phyloP scores from a whole-genome alignment of 1,140 invertebrate species.

The Amphibalanus amphitrite region DNA sequence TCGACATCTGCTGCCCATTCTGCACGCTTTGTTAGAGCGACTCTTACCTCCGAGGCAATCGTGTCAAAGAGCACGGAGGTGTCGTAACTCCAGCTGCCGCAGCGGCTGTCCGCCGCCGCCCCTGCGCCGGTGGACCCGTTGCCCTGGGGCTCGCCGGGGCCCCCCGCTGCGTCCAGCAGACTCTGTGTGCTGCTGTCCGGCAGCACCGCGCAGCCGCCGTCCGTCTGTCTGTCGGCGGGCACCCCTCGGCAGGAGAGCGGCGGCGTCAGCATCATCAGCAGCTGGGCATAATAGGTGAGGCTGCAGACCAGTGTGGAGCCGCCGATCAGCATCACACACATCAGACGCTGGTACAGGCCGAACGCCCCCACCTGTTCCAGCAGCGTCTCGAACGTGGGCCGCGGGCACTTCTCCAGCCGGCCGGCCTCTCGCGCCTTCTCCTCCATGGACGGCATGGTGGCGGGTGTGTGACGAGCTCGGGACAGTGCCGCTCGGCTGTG shows the following conservation, averaged over 20 bases:
- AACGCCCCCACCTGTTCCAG: conserved; percentile 15
- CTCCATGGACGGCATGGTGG: not conserved
- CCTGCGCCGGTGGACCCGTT: not conserved
- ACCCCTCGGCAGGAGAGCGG: conserved; percentile 14
- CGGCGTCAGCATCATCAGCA: conserved; percentile 20
- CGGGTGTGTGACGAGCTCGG: too few species aligned
- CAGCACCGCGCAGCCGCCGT: not conserved
- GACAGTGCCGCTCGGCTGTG: too few species aligned
- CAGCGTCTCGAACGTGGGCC: conserved; percentile 13
- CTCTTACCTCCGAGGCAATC: not conserved
- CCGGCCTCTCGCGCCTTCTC: not conserved
- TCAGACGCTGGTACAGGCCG: conserved; percentile 15
- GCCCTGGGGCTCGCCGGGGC: too few species aligned
- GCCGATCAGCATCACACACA: conserved; percentile 16
- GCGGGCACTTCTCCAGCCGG: not conserved
- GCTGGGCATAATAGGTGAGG: conserved; percentile 19
- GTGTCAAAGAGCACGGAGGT: not conserved
- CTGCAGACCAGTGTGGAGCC: conserved; percentile 13
- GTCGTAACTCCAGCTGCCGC: not conserved
- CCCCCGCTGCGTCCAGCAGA: too few species aligned
- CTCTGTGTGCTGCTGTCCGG: too few species aligned
- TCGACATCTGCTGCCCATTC: too few species aligned
- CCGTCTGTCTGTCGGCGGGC: not conserved
- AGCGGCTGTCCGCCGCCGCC: not conserved
- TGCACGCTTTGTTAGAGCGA: too few species aligned